Base-by-base conservation (phyloP, 2,888 invertebrate genomes). In the Crioceris asparagi region DNA sequence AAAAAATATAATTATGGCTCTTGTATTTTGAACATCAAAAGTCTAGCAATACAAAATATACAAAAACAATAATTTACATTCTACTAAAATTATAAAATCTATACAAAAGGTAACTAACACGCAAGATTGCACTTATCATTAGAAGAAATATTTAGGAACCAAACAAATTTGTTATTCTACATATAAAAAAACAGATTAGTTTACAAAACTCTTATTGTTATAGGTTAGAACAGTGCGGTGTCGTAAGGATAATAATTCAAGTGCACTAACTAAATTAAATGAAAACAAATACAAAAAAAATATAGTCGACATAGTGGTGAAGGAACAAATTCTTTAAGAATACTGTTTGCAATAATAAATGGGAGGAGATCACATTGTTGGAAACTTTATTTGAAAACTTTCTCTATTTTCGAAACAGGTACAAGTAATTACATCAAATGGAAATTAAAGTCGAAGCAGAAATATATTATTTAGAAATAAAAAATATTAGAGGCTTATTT, bases 101-200 rank as follows among this genome's bases (percentile, higher is more conserved):
- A 26, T 34, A 39, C 33, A 32, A 40, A 49, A 52, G 52, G 51
- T 53, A 53, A 53, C 52, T 53, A 50, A 47, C 29, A 49, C 44
- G 47, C 52, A 47, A 34, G 19, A 51, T 51, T 52, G 52, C 50
- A 50, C 50, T 50, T 27, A 27, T 27, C 15, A 49, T 46, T 44
- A 42, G 37, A 32, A 42, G 38, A 39, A 32, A 44, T 47, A 46
- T 43, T 44, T 51, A 51, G 51, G 51, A 51, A 51, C 51, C 50
- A 50, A 51, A 47, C 41, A 48, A 41, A 34, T 44, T 35, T 29
- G 27, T 35, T 27, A 32, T 17, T 12, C 31, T 35, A 29, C 17
- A 34, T 29, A 27, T 19, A 32, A 26, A 39, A 39, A 35, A 30
- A 4, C 15, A 27, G 37, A 43, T 43, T 40, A 43, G 43, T 43